Conservation (phyloP, 2,113 vertebrate genomes). For the Scortum barcoo region DNA sequence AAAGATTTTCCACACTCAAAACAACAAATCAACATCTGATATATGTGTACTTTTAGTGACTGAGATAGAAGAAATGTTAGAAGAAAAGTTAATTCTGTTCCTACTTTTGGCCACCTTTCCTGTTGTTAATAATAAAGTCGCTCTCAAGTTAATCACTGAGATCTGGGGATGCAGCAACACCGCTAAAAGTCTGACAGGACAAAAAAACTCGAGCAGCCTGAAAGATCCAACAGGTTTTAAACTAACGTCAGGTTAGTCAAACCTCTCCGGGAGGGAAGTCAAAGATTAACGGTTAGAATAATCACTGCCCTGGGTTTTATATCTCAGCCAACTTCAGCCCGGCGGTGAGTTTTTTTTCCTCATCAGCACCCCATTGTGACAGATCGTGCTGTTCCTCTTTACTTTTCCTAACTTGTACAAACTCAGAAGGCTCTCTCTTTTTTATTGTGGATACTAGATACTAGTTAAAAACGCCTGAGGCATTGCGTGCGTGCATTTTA, state of each 20-base stretch:
- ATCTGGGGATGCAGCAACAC: not conserved
- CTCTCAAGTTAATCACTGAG: not conserved
- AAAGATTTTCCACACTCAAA: not conserved
- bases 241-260: not conserved
- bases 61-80: constrained; percentile 1
- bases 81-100: not conserved
- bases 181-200: not conserved
- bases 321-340: constrained; percentile 19
- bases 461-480: too few species aligned
- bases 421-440: constrained; percentile 6
- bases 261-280: not conserved
- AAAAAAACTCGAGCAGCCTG: not conserved
- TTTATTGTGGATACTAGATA: constrained; percentile 22
- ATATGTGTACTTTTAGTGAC: not conserved
- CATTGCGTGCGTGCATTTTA: too few species aligned
- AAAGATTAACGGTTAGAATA: constrained; percentile 2
- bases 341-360: not conserved
- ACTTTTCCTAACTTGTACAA: constrained; percentile 32
- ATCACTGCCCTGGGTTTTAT: not conserved
- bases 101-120: not conserved
- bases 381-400: constrained; percentile 35
- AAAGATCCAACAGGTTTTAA: not conserved
- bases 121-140: not conserved
- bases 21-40: not conserved
- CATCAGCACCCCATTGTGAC: constrained; percentile 33